Conservation (phyloP, 53 echinoderm and acorn worm genomes). For the Luidia sarsii region DNA sequence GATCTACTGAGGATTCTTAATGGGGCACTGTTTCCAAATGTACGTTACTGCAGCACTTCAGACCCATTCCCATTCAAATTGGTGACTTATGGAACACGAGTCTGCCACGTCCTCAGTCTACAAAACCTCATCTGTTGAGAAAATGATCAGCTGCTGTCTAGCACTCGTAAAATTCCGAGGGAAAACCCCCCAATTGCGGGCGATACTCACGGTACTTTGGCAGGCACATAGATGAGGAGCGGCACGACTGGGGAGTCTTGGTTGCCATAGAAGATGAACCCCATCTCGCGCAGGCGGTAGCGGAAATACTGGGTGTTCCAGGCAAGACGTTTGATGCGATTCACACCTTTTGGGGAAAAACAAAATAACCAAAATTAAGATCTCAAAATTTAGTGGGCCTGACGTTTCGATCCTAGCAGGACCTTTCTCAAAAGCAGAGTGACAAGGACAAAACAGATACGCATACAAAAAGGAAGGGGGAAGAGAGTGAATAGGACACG, state of each 20-base stretch:
- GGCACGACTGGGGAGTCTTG: constrained; percentile 94
- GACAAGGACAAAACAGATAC: too few species aligned
- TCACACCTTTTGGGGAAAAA: constrained; percentile 44
- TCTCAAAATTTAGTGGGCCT: too few species aligned
- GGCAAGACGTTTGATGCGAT: constrained; percentile 66
- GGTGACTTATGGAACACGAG: neutral
- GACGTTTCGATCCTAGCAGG: too few species aligned
- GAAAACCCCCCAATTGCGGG: neutral
- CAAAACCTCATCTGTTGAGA: neutral
- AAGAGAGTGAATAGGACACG: too few species aligned
- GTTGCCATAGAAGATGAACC: constrained; percentile 91
- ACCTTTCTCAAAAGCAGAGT: too few species aligned
- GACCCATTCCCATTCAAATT: neutral
- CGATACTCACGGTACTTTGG: constrained; percentile 89
- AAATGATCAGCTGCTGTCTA: neutral
- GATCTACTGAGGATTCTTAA: too few species aligned
- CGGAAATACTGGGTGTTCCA: constrained; percentile 92
- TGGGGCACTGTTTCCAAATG: too few species aligned
- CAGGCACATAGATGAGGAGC: constrained; percentile 75
- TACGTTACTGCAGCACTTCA: too few species aligned
- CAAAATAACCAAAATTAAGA: neutral
- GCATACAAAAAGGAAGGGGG: too few species aligned
- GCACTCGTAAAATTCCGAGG: neutral
- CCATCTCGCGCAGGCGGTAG: constrained; percentile 72
- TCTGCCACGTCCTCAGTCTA: neutral